Conservation (phyloP, 1,140 invertebrate species). For the Latrodectus geometricus region DNA sequence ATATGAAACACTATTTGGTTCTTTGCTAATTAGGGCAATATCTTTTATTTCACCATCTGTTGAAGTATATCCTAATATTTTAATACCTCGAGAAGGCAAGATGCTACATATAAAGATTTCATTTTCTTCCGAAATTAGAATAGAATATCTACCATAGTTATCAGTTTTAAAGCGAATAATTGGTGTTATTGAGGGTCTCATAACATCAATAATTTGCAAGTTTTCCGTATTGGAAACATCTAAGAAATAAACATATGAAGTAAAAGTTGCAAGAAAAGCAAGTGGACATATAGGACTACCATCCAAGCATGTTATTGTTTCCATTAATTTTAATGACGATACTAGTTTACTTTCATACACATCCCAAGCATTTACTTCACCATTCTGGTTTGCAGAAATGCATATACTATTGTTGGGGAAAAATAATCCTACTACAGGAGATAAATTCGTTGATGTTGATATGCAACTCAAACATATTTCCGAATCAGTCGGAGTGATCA, state of each 20-base stretch:
- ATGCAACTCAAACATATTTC: neutral
- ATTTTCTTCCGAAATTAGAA: neutral
- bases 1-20: neutral
- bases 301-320: conserved; percentile 1
- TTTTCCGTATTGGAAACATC: neutral
- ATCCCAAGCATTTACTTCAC: conserved; percentile 11
- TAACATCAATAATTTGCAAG: neutral
- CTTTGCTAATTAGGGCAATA: conserved; percentile 17
- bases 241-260: conserved; percentile 13
- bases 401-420: neutral
- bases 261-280: neutral
- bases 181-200: conserved; percentile 6
- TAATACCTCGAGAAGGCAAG: conserved; percentile 10
- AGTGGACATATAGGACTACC: neutral
- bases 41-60: neutral
- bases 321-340: neutral
- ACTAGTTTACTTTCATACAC: neutral
- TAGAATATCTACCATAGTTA: conserved; percentile 16
- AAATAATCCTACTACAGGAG: conserved; percentile 6
- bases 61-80: conserved; percentile 3
- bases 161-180: neutral
- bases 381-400: conserved; percentile 26
- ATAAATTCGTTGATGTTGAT: neutral
- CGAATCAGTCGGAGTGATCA: neutral
- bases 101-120: conserved; percentile 6